Evolutionary conservation across 2,888 invertebrate genomes (phyloP), one percentile per base, ranked within the genome.

Genomic region (Diarsia brunnea): DNA sequence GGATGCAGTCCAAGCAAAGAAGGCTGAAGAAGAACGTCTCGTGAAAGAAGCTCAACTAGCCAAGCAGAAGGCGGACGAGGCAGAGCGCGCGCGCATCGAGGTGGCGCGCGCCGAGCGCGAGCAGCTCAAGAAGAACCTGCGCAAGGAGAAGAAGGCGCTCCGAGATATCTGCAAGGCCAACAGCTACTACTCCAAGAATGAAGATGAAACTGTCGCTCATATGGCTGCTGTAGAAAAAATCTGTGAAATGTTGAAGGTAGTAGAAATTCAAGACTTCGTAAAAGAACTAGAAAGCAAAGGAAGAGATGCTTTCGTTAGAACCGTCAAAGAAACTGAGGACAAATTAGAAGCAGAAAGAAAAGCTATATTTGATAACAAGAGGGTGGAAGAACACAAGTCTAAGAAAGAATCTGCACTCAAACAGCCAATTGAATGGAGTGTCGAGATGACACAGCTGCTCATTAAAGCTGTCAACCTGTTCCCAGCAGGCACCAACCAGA

Each of bases 401-500:
- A 97, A 97, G 86, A 97, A 96, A 81, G 94, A 94, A 14, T 87
- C 92, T 7, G 94, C 94, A 7, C 88, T 96, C 21, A 97, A 96
- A 87, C 93, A 95, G 5, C 96, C 97, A 0, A 96, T 97, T 19
- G 97, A 97, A 75, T 99, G 99, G 99, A 97, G 97, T 21, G 97
- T 97, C 69, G 98, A 98, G 79, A 98, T 99, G 93, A 97, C 99
- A 31, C 98, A 99, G 91, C 96, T 99, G 65, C 97, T 99, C 5
- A 99, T 99, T 71, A 99, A 99, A 95, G 99, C 99, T 31, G 99
- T 99, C 0, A 99, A 99, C 95, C 95, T 99, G 8, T 99, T 99
- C 93, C 99, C 99, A 0, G 99, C 99, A 11, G 99, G 96, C 19
- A 99, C 99, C 0, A 98, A 98, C 90, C 98, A 99, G 91, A 97